Evolutionary conservation across 92 coral and sea anemone species (phyloP), one percentile per base, ranked within the genome.

Genomic region (Zoanthus gigantus): DNA sequence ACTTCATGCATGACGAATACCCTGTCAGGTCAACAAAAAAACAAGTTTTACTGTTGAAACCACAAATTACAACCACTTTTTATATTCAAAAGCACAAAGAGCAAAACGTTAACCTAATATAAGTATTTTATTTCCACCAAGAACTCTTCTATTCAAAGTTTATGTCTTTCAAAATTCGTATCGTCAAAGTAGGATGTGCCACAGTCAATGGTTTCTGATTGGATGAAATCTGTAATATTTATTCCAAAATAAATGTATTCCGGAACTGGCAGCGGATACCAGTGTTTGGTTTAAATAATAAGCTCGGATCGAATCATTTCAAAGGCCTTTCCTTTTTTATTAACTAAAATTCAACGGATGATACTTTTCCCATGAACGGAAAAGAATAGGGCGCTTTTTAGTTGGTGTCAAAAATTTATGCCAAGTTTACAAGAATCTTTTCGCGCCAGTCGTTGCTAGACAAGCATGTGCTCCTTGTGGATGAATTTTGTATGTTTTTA

Each of bases 231-330:
- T 44, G 86, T 78, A 93, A 91, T 93, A 95, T 87, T 85, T 88
- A 95, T 93, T 91, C 92, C 91, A 74, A 31, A 88, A 93, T 72
- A 89, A 88, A 93, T 93, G 90, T 91, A 93, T 91, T 91, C 98
- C 98, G 98, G 98, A 95, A 95, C 96, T 93, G 68, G 75, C 77
- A 95, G 92, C 98, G 98, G 98, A 95, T 91, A 91, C 98, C 93
- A 79, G 93, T 88, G 90, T 95, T 93, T 91, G 76, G 94, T 60
- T 84, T 83, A 82, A 90, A 89, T 90, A 88, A 93, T 87, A 83
- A 91, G 89, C 71, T 88, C 87, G 79, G 42, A 54, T 76, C 89
- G 92, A 92, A 89, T 83, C 67, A 81, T 92, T 86, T 92, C 88
- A 92, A 92, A 89, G 94, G 90, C 82, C 72, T 69, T 74, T 79